Evolutionary conservation across 2,797 vertebrate genomes (phyloP).

Genomic region (Anolis apletophallus): DNA sequence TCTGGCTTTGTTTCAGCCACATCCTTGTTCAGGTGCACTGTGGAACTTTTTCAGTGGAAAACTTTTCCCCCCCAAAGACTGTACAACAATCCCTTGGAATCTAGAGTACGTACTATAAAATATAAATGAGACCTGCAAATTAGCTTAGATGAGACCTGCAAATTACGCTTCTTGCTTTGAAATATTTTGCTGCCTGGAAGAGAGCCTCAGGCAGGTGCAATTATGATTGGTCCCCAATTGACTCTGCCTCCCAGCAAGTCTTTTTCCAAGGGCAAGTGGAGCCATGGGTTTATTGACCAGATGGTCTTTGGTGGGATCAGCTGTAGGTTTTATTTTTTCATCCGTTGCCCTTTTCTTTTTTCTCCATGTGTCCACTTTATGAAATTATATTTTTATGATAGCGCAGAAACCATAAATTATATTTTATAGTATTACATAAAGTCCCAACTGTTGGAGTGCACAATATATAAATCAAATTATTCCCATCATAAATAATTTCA

Average conservation of each 20-base stretch:
- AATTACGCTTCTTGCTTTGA: neutral
- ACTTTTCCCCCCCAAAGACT: neutral
- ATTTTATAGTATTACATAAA: slow-evolving; percentile 3
- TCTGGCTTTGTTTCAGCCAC: neutral
- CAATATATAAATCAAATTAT: slow-evolving; percentile 6
- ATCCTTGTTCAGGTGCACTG: neutral
- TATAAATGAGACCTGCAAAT: neutral
- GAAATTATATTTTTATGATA: slow-evolving; percentile 1
- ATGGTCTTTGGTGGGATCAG: slow-evolving; percentile 3
- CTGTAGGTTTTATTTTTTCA: neutral
- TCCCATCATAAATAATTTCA: neutral
- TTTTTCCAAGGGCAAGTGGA: neutral
- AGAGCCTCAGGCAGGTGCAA: neutral
- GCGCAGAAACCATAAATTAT: neutral
- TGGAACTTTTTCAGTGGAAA: neutral
- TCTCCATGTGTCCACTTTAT: neutral
- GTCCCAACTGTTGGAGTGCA: slow-evolving; percentile 19
- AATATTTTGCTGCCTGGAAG: neutral
- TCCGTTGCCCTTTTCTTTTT: neutral
- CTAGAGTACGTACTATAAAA: neutral
- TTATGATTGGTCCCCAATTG: neutral
- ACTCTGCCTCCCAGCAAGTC: neutral
- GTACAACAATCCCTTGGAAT: neutral
- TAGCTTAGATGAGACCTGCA: neutral
- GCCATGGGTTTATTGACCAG: neutral